Conservation (phyloP, 2,113 vertebrate species). For the Tapirus terrestris region DNA sequence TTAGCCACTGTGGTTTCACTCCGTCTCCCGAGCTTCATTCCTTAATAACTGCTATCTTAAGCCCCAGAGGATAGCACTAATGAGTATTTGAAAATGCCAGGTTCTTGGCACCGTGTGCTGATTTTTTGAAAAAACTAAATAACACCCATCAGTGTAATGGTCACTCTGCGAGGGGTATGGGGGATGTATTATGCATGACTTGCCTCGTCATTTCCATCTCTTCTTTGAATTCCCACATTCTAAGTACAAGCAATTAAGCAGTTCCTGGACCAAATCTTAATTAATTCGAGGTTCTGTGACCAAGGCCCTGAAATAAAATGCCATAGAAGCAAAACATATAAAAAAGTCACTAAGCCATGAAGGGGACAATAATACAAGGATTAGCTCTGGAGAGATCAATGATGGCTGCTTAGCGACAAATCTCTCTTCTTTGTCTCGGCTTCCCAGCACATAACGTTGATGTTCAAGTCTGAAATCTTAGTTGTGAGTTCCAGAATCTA, state of each 20-base stretch:
- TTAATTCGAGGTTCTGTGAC: conserved; percentile 63
- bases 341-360: background rate
- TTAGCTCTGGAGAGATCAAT: conserved; percentile 24
- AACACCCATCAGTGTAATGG: conserved; percentile 75
- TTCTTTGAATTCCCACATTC: conserved; percentile 33
- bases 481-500: background rate
- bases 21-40: conserved; percentile 77
- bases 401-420: background rate
- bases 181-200: conserved; percentile 62
- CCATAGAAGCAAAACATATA: conserved; percentile 3
- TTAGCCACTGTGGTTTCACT: conserved; percentile 79
- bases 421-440: background rate
- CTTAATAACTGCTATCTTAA: conserved; percentile 84
- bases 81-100: conserved; percentile 88
- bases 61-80: conserved; percentile 85
- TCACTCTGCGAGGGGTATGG: conserved; percentile 42
- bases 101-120: conserved; percentile 62
- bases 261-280: conserved; percentile 74
- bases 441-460: background rate
- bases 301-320: conserved; percentile 50
- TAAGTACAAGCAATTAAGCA: conserved; percentile 72
- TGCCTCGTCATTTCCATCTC: conserved; percentile 47
- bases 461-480: conserved; percentile 7
- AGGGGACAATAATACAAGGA: background rate
- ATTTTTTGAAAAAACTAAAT: conserved; percentile 66